phyloP scores from a whole-genome alignment of 2,797 vertebrate species.

The Epinephelus malabaricus region DNA sequence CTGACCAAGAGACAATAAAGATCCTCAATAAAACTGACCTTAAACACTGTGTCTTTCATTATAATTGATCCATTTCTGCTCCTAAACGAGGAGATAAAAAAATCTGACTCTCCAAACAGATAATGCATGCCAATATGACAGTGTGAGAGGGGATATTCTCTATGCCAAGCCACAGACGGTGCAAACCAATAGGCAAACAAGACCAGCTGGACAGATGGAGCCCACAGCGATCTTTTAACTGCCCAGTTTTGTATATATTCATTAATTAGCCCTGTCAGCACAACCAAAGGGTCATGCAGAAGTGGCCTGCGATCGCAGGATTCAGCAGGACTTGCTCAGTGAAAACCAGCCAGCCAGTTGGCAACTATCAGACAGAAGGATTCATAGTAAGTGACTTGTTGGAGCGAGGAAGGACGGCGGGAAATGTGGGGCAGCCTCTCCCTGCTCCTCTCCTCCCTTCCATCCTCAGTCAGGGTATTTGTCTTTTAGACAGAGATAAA shows the following conservation, averaged over 20 bases:
- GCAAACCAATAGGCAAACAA: constrained; percentile 65
- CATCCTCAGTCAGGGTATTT: constrained; percentile 78
- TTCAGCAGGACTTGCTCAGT: constrained; percentile 28
- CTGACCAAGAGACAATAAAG: constrained; percentile 34
- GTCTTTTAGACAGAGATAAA: constrained; percentile 88
- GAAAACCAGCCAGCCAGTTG: constrained; percentile 46
- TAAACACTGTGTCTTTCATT: constrained; percentile 14
- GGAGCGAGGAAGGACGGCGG: constrained; percentile 50
- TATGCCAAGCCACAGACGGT: constrained; percentile 53
- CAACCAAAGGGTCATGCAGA: constrained; percentile 61
- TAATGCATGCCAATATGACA: constrained; percentile 27
- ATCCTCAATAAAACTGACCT: constrained; percentile 29
- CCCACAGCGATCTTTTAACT: constrained; percentile 64
- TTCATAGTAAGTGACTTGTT: constrained; percentile 69
- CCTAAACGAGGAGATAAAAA: constrained; percentile 11
- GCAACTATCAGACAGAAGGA: constrained; percentile 46
- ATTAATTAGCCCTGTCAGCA: constrained; percentile 74
- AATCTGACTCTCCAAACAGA: constrained; percentile 9
- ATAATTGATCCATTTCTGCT: constrained; percentile 20
- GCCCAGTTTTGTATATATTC: constrained; percentile 62
- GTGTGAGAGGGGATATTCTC: constrained; percentile 40
- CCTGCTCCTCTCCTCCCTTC: constrained; percentile 59
- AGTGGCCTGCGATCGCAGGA: constrained; percentile 28
- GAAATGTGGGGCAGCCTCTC: constrained; percentile 72
- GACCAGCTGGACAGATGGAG: constrained; percentile 74